A percentile compares a stretch with the other conserved stretches of the same genome.
These are phyloP conservation scores for Hypena proboscidalis DNA, from an alignment of 2,888 invertebrate species.

Conservation along the genomic window DNA sequence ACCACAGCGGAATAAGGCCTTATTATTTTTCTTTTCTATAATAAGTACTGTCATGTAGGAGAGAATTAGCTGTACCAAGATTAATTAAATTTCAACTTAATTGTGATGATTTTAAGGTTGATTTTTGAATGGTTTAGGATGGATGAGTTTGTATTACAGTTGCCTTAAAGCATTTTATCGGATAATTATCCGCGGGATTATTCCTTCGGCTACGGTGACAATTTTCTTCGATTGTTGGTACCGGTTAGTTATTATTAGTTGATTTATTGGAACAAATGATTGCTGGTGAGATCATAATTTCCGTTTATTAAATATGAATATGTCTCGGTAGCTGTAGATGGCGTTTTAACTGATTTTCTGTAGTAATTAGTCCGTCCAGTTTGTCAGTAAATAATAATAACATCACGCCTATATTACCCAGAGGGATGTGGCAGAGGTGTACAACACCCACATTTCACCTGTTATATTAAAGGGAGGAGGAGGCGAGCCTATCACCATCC, in stretches of 20 bases:
- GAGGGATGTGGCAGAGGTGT: too few species aligned
- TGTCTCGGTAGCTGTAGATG: background rate
- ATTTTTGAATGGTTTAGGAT: conserved; percentile 18
- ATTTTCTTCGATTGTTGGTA: conserved; percentile 60
- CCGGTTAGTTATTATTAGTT: conserved; percentile 48
- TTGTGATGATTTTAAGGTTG: conserved; percentile 25
- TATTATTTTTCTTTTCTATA: conserved; percentile 60
- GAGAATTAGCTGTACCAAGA: conserved; percentile 23
- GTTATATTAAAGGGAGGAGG: too few species aligned
- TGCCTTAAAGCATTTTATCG: conserved; percentile 59
- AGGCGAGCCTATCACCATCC: too few species aligned
- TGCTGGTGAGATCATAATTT: conserved; percentile 25
- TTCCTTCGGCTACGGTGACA: conserved; percentile 64
- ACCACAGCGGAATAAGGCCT: conserved; percentile 55
- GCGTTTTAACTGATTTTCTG: too few species aligned
- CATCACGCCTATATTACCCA: too few species aligned
- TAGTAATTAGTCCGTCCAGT: too few species aligned
- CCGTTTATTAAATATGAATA: conserved; percentile 21
- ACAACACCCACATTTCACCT: too few species aligned
- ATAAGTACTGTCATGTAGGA: conserved; percentile 54
- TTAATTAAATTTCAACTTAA: conserved; percentile 26
- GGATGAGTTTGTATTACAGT: conserved; percentile 43
- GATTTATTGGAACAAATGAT: conserved; percentile 32
- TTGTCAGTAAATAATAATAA: too few species aligned
- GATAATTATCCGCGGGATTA: conserved; percentile 68